These are phyloP conservation scores for Chouioia cunea DNA, from an alignment of 2,888 invertebrate species.

Conservation along the genomic window DNA sequence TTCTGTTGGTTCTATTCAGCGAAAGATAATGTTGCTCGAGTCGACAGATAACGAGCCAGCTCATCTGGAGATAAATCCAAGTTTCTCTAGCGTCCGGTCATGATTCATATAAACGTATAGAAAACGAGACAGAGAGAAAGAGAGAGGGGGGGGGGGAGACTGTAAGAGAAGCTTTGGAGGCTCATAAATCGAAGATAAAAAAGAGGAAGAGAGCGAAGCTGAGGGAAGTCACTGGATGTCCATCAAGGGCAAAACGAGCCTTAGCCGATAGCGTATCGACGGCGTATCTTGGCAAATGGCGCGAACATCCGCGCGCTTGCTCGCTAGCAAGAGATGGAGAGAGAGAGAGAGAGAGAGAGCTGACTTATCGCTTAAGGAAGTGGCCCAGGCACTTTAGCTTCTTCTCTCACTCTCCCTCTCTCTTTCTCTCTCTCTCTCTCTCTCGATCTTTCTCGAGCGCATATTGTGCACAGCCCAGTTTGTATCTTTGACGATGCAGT, in stretches of 20 bases:
- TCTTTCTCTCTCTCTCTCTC: conserved; percentile 44
- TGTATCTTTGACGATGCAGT: no score
- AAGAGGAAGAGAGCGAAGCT: conserved; percentile 3
- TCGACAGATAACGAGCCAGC: conserved; percentile 34
- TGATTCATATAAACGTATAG: conserved; percentile 43
- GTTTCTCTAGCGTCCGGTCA: conserved; percentile 19
- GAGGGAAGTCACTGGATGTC: conserved; percentile 48
- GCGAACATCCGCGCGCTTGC: conserved; percentile 65
- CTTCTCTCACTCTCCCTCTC: conserved; percentile 34
- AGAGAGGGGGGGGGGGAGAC: no score
- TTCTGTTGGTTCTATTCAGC: no score
- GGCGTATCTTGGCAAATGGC: conserved; percentile 66
- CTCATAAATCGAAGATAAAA: conserved; percentile 7
- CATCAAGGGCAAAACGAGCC: conserved; percentile 51
- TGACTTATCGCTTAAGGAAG: conserved; percentile 67
- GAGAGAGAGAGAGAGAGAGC: conserved; percentile 27
- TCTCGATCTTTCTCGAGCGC: conserved; percentile 21
- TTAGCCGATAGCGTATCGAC: conserved; percentile 51
- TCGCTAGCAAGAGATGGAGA: conserved; percentile 39
- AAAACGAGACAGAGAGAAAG: conserved; percentile 11
- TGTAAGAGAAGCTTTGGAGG: conserved; percentile 28
- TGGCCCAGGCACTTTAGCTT: conserved; percentile 50
- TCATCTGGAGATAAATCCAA: conserved; percentile 42
- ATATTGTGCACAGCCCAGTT: conserved; percentile 27
- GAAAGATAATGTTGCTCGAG: conserved; percentile 3